Evolutionary conservation across 37 sponge, comb jelly and placozoan genomes (phyloP), one percentile per base, ranked within the genome.

Genomic region (Amphimedon queenslandica): DNA sequence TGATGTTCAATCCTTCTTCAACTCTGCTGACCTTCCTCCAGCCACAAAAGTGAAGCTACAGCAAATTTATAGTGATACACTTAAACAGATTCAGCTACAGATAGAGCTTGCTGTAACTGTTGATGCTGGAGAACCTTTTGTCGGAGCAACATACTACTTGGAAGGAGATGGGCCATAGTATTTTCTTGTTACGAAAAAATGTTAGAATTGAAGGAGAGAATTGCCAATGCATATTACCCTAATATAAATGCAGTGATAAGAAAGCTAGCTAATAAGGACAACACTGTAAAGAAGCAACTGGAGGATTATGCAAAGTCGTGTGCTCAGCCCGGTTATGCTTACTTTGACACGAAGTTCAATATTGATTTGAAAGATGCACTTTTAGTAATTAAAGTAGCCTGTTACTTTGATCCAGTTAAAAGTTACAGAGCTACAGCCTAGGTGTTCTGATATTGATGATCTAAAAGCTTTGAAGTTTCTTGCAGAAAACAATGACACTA

Each of bases 81-180:
- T 61, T 40, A 60, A 42, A 28, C 36, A 11, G 35, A 53, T 23
- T 11, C 25, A 58, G 70, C 42, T 74, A 25, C 61, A 72, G 32
- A 29, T 82, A 5, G 75, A 82, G 36, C 42, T 74, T 41, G 76
- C 76, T 27, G 76, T 69, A 5, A 23, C 3, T 57, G 37, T 68
- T 11, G 75, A 82, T 39, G 64, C 56, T 68, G 76, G 82, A 32
- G 64, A 68, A n/a, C 37, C 63, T 29, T 82, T 74, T 82, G 75
- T 82, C 53, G 60, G 74, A 40, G 43, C 63, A 1, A 82, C 76
- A 1, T 82, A 82, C 70, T 39, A 51, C 2, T 33, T 82, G 43
- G 82, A 82, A 34, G 69, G 82, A 41, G 82, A 74, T 74, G 82
- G 82, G 11, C 63, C 61, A 64, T 33, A 74, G 34, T n/a, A n/a